phyloP scores from a whole-genome alignment of 2,113 vertebrate species.

The Eretmochelys imbricata region DNA sequence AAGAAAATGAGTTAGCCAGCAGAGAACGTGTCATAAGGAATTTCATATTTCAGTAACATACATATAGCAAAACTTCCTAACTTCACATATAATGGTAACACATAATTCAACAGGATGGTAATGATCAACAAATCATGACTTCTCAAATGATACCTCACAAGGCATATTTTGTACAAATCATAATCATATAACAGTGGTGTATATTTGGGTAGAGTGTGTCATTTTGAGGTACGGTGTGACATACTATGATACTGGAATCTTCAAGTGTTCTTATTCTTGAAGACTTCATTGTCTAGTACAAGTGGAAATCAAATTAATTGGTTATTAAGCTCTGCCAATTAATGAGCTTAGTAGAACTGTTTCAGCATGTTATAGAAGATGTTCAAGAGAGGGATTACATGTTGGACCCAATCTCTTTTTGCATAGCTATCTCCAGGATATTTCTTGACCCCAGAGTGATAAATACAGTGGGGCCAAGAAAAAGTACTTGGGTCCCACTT shows the following conservation, averaged over 20 bases:
- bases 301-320: background rate
- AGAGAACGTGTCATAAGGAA: background rate
- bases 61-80: background rate
- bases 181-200: background rate
- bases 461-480: background rate
- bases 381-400: background rate
- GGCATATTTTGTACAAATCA: background rate
- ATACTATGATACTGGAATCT: background rate
- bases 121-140: background rate
- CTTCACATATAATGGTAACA: background rate
- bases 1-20: background rate
- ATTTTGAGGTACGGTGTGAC: background rate
- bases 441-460: background rate
- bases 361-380: background rate
- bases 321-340: background rate
- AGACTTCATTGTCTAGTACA: background rate
- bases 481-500: background rate
- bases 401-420: background rate
- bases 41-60: background rate
- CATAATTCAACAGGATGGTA: background rate
- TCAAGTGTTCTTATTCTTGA: background rate
- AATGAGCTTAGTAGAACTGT: background rate
- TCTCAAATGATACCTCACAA: background rate
- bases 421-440: background rate
- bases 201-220: background rate